Conservation (phyloP, 2,888 invertebrate genomes). For the Linnaemya vulpina region DNA sequence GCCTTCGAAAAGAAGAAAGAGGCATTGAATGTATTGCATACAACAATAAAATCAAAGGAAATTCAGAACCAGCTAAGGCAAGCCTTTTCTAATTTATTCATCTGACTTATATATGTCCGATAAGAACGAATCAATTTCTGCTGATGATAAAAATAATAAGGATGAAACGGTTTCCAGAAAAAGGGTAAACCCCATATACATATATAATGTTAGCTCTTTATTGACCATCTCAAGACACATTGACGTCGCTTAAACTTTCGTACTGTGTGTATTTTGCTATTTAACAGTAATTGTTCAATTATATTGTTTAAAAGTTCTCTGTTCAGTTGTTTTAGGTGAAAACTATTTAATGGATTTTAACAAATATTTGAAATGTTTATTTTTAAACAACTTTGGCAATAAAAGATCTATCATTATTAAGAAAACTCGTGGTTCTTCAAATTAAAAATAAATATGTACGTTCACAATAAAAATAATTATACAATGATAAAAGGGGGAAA, state of each 20-base stretch:
- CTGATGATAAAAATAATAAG: constrained; percentile 11
- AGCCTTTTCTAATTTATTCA: neutral
- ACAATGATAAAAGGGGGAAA: no score
- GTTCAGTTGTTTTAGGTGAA: neutral
- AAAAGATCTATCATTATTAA: constrained; percentile 27
- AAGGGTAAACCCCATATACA: constrained; percentile 45
- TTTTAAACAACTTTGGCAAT: constrained; percentile 50
- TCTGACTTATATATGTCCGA: constrained; percentile 36
- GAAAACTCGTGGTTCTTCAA: constrained; percentile 53
- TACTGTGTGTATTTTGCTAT: neutral
- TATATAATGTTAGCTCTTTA: neutral
- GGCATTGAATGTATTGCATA: neutral
- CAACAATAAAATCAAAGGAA: neutral
- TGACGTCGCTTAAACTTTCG: neutral
- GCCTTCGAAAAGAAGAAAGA: neutral
- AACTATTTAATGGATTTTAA: constrained; percentile 10
- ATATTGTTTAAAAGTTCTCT: neutral
- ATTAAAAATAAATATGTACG: constrained; percentile 1
- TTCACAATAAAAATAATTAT: no score
- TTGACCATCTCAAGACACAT: neutral
- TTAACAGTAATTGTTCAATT: neutral
- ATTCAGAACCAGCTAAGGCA: neutral
- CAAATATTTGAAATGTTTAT: constrained; percentile 20
- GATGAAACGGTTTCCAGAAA: constrained; percentile 48
- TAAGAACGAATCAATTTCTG: neutral